Evolutionary conservation across 2,797 vertebrate species (phyloP).

Genomic region (Nannoperca australis): DNA sequence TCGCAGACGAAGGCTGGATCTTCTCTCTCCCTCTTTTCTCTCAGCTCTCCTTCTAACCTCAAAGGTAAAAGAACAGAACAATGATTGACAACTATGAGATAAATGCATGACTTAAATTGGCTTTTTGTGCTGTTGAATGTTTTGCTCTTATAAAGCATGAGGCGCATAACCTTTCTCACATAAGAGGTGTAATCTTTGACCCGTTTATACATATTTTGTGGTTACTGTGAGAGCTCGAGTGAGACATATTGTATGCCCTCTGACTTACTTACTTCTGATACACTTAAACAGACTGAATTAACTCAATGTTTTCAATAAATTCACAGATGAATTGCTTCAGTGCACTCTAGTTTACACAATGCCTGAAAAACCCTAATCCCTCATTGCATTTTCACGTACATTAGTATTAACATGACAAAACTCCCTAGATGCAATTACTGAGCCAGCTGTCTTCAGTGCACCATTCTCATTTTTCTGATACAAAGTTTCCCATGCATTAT

Average conservation of each 20-base stretch:
- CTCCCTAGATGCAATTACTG: neutral
- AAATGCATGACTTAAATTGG: neutral
- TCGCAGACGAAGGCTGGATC: conserved; percentile 79
- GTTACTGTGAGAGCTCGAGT: neutral
- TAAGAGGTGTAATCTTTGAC: neutral
- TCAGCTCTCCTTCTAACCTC: conserved; percentile 75
- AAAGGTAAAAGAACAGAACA: conserved; percentile 71
- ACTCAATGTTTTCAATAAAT: neutral
- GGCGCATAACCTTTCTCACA: neutral
- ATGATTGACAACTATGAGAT: neutral
- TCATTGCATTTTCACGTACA: neutral
- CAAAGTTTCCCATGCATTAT: conserved; percentile 24
- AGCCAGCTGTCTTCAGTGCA: neutral
- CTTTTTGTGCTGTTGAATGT: conserved; percentile 15
- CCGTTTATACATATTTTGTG: neutral
- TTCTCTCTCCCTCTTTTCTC: conserved; percentile 74
- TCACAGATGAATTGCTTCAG: neutral
- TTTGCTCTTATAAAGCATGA: conserved; percentile 2
- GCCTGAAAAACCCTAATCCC: neutral
- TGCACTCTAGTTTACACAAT: neutral
- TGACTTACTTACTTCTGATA: neutral
- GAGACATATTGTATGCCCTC: neutral
- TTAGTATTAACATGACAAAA: neutral
- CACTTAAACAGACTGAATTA: neutral
- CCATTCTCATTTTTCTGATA: neutral